These are phyloP conservation scores for Paralvinella palmiformis DNA, from an alignment of 1,140 invertebrate genomes.

Conservation along the genomic window DNA sequence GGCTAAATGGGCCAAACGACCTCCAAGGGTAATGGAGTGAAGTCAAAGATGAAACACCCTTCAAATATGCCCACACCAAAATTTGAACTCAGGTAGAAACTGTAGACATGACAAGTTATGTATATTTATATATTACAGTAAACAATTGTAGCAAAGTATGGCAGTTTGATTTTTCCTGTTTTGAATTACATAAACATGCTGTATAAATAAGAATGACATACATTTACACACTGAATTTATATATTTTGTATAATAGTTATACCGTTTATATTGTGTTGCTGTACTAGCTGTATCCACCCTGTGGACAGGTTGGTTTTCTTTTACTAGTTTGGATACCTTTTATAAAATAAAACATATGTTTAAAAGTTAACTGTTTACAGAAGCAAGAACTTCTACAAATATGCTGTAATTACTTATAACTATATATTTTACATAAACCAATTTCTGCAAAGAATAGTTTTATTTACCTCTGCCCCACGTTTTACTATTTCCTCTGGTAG, in stretches of 20 bases:
- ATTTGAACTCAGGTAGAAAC: background rate
- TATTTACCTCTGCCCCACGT: conserved; percentile 43
- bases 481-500: conserved; percentile 44
- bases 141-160: background rate
- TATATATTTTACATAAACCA: background rate
- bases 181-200: background rate
- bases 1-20: background rate
- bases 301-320: conserved; percentile 30
- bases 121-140: background rate
- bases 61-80: no score
- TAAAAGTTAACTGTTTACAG: background rate
- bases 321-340: conserved; percentile 25
- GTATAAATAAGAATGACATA: background rate
- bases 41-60: background rate
- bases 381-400: background rate
- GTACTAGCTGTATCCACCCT: conserved; percentile 27
- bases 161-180: background rate
- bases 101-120: background rate
- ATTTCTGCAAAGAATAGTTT: background rate
- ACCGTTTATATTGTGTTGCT: conserved; percentile 33
- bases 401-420: background rate
- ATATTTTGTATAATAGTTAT: background rate
- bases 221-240: background rate
- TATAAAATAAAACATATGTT: background rate
- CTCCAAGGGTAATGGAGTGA: background rate